Evolutionary conservation across 2,113 vertebrate species (phyloP).

Genomic region (Polypterus senegalus): DNA sequence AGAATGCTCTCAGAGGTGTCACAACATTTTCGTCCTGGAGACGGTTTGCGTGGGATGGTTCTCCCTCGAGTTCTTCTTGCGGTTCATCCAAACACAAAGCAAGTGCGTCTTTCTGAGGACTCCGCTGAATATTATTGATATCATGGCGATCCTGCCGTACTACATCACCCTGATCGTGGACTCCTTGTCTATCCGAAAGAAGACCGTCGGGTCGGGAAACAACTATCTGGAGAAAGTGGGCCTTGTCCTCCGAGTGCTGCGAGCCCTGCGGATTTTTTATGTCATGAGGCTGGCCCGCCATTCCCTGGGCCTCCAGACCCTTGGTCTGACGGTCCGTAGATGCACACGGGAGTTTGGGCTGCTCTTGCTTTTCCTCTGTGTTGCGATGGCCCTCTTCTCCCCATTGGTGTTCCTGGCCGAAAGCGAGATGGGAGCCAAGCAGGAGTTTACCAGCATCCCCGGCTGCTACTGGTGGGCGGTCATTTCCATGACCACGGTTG

Average conservation of each 20-base stretch:
- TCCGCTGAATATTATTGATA: constrained; percentile 82
- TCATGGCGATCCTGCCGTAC: constrained; percentile 87
- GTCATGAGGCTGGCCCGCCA: constrained; percentile 87
- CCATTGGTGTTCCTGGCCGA: constrained; percentile 84
- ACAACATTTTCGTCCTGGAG: constrained; percentile 86
- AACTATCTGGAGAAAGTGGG: constrained; percentile 88
- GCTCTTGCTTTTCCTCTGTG: constrained; percentile 82
- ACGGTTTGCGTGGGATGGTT: constrained; percentile 93
- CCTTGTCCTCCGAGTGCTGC: constrained; percentile 72
- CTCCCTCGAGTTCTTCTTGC: constrained; percentile 84
- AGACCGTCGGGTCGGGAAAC: constrained; percentile 55
- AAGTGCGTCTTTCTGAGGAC: constrained; percentile 82
- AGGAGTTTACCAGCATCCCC: constrained; percentile 90
- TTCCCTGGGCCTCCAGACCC: constrained; percentile 79
- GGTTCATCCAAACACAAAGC: constrained; percentile 83
- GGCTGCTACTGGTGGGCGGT: constrained; percentile 95
- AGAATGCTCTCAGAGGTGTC: constrained; percentile 78
- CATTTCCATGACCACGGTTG: constrained; percentile 96
- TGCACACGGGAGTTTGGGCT: constrained; percentile 84
- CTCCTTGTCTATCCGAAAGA: constrained; percentile 50
- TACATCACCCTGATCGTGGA: constrained; percentile 81
- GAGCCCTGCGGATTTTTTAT: constrained; percentile 84
- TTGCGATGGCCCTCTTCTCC: constrained; percentile 88
- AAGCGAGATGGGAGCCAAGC: constrained; percentile 84
- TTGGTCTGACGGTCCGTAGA: constrained; percentile 79